phyloP scores from a whole-genome alignment of 2,888 invertebrate species.

The Tryphoninae sp. region DNA sequence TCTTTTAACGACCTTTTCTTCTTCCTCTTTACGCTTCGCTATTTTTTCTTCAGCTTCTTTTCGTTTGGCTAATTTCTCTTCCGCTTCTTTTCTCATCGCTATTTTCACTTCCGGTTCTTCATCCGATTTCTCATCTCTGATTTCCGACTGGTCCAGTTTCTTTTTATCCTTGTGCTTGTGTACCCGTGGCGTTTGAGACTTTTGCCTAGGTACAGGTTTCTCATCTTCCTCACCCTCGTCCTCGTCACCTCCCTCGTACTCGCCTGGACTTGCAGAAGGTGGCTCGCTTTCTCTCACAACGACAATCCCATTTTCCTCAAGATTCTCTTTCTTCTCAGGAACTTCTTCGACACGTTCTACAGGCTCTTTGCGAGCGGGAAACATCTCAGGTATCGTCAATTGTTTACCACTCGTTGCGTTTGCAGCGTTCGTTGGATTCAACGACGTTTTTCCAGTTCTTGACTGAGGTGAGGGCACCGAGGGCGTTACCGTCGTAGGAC shows the following conservation, averaged over 20 bases:
- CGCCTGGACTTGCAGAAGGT: conserved; percentile 77
- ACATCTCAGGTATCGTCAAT: conserved; percentile 73
- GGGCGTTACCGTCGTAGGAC: conserved; percentile 68
- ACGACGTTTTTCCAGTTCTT: conserved; percentile 42
- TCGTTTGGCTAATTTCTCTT: conserved; percentile 72
- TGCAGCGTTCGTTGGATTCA: neutral
- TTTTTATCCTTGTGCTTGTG: conserved; percentile 64
- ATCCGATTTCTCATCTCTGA: conserved; percentile 62
- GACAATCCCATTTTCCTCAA: conserved; percentile 66
- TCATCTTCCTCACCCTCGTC: conserved; percentile 79
- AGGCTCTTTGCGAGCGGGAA: conserved; percentile 57
- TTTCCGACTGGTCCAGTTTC: conserved; percentile 60
- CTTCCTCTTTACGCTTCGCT: conserved; percentile 82
- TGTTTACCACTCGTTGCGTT: conserved; percentile 67
- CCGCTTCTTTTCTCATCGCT: conserved; percentile 82
- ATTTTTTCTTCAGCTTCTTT: conserved; percentile 76
- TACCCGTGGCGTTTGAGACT: conserved; percentile 55
- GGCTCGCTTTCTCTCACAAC: conserved; percentile 72
- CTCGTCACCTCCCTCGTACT: conserved; percentile 80
- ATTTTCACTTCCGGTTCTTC: conserved; percentile 77
- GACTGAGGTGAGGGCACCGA: conserved; percentile 65
- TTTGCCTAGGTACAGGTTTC: conserved; percentile 67
- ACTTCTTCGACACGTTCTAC: conserved; percentile 46
- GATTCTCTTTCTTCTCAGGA: conserved; percentile 65
- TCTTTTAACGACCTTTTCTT: conserved; percentile 72